Percentiles rank a stretch among this genome's conserved stretches.
phyloP scores from a whole-genome alignment of 1,140 invertebrate genomes.

The Sitophilus oryzae region DNA sequence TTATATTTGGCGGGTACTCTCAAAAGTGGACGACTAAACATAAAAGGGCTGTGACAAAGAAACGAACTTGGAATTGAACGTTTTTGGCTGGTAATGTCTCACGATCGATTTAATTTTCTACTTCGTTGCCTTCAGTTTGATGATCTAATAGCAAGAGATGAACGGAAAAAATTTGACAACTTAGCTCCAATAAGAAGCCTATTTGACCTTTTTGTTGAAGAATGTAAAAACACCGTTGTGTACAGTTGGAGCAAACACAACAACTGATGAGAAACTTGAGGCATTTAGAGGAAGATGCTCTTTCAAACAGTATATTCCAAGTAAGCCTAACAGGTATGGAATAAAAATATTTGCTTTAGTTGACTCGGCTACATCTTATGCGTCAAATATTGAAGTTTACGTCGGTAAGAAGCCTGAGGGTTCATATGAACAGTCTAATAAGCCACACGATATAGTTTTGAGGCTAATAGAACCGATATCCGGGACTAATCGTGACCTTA shows the following conservation, averaged over 20 bases:
- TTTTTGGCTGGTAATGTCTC: slow-evolving; percentile 2
- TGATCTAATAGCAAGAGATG: slow-evolving; percentile 28
- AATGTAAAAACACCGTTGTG: slow-evolving; percentile 25
- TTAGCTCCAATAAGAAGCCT: slow-evolving; percentile 38
- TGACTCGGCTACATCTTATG: neutral
- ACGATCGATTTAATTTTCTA: neutral
- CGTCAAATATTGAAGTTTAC: slow-evolving; percentile 1
- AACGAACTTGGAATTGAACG: neutral
- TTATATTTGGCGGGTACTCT: neutral
- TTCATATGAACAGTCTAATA: neutral
- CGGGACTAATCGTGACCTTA: slow-evolving; percentile 1
- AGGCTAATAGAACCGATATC: slow-evolving; percentile 2
- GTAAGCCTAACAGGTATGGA: slow-evolving; percentile 1
- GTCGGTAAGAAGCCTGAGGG: neutral
- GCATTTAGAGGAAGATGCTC: neutral
- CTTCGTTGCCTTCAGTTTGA: slow-evolving; percentile 33
- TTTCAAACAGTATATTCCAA: too few relatives aligned
- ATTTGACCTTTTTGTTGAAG: slow-evolving; percentile 36
- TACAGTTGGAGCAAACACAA: neutral
- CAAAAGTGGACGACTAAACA: neutral
- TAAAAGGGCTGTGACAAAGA: neutral
- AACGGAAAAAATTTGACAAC: slow-evolving; percentile 37
- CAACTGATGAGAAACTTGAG: neutral
- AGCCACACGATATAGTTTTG: neutral
- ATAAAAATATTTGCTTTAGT: slow-evolving; percentile 6